Evolutionary conservation across 2,888 invertebrate genomes (phyloP).

Genomic region (Pterobdella sp.): DNA sequence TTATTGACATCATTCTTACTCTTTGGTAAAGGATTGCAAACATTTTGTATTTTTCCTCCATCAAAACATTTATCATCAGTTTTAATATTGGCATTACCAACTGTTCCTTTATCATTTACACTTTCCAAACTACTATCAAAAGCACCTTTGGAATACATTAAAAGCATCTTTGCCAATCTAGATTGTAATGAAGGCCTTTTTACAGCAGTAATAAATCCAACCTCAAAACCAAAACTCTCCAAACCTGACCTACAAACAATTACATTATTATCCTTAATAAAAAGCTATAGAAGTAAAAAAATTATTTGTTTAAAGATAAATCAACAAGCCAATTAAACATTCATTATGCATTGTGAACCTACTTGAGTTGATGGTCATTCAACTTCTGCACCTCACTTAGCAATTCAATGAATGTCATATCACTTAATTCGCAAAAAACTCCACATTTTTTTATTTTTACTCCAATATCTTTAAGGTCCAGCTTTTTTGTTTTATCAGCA

Average conservation of each 20-base stretch:
- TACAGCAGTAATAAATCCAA: background rate
- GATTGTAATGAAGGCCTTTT: background rate
- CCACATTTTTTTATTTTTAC: background rate
- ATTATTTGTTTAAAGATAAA: background rate
- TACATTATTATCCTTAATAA: too few species aligned
- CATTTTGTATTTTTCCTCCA: background rate
- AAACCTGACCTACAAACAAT: background rate
- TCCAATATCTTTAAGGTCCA: background rate
- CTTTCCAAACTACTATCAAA: background rate
- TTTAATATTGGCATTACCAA: background rate
- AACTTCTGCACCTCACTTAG: slow-evolving; percentile 11
- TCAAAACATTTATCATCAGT: background rate
- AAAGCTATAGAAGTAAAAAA: too few species aligned
- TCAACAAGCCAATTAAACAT: background rate
- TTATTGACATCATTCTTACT: too few species aligned
- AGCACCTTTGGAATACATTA: background rate
- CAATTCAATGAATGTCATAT: slow-evolving; percentile 21
- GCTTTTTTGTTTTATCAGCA: background rate
- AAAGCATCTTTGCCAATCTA: slow-evolving; percentile 23
- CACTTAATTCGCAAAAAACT: background rate
- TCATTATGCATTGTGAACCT: background rate
- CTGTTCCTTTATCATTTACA: background rate
- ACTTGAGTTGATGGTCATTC: slow-evolving; percentile 19
- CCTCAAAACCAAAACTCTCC: background rate
- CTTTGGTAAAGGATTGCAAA: too few species aligned